A percentile compares a stretch with the other conserved stretches of the same genome.
Conservation (phyloP, 2,113 vertebrate genomes). For the Thunnus maccoyii region DNA sequence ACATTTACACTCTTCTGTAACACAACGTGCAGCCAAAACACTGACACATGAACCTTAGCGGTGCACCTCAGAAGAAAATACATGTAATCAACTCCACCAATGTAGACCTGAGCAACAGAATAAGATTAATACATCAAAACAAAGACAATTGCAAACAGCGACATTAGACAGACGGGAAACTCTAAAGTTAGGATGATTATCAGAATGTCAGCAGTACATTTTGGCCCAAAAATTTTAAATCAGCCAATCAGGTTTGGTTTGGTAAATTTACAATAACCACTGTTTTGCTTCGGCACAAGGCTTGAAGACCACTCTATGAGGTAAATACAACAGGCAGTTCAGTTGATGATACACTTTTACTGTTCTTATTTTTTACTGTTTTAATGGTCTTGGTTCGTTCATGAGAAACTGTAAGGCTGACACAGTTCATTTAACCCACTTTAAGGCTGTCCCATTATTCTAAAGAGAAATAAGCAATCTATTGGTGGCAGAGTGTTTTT, state of each 20-base stretch:
- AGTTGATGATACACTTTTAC: neutral
- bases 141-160: neutral
- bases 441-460: too few relatives aligned
- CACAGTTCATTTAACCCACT: too few relatives aligned
- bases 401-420: neutral
- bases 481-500: too few relatives aligned
- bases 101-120: neutral
- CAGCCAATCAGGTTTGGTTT: neutral
- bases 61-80: conserved; percentile 27
- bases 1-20: conserved; percentile 43
- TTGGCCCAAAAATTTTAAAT: neutral
- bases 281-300: conserved; percentile 1
- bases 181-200: neutral
- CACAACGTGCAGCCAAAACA: conserved; percentile 36
- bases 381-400: neutral
- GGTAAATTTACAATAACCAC: too few relatives aligned
- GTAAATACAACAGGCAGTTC: too few relatives aligned
- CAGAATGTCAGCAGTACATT: neutral
- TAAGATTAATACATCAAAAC: conserved; percentile 6
- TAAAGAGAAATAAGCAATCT: too few relatives aligned
- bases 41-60: conserved; percentile 46
- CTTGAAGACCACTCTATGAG: neutral
- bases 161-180: neutral
- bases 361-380: neutral
- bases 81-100: conserved; percentile 20